Evolutionary conservation across 2,797 vertebrate genomes (phyloP).

Genomic region (Pygocentrus nattereri): DNA sequence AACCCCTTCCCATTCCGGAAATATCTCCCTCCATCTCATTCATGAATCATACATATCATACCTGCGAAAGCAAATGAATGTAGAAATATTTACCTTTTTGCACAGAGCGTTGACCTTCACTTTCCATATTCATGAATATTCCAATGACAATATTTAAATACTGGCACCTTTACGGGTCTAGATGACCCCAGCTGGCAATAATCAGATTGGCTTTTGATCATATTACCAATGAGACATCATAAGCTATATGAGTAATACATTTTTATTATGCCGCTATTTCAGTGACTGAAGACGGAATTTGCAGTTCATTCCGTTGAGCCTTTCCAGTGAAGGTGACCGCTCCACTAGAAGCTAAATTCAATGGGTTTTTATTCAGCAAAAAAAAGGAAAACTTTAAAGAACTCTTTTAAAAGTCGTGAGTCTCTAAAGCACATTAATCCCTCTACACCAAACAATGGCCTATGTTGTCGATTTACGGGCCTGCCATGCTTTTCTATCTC

Average conservation of each 20-base stretch:
- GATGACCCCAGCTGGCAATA: conserved; percentile 55
- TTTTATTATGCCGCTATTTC: conserved; percentile 45
- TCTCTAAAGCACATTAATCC: neutral
- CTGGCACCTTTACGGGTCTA: conserved; percentile 44
- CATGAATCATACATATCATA: conserved; percentile 51
- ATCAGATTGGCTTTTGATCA: conserved; percentile 54
- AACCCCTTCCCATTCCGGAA: conserved; percentile 21
- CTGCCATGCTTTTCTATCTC: conserved; percentile 2
- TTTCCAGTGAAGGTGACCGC: conserved; percentile 45
- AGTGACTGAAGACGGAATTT: conserved; percentile 46
- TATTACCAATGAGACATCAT: conserved; percentile 53
- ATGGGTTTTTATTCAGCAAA: conserved; percentile 31
- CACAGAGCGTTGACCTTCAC: conserved; percentile 53
- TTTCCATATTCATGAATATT: conserved; percentile 58
- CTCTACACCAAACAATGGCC: conserved; percentile 10
- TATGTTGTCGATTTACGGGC: neutral
- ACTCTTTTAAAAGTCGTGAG: neutral
- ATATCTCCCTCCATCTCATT: conserved; percentile 28
- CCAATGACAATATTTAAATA: conserved; percentile 53
- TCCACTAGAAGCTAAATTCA: conserved; percentile 18
- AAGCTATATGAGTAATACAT: conserved; percentile 51
- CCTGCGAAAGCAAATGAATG: conserved; percentile 47
- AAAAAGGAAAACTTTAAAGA: conserved; percentile 9
- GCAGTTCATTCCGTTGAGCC: conserved; percentile 39
- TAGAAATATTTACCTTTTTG: conserved; percentile 52